Percentiles rank a stretch among this genome's conserved stretches.
phyloP scores from a whole-genome alignment of 2,113 vertebrate species.

The Cricetomys ansorgei region DNA sequence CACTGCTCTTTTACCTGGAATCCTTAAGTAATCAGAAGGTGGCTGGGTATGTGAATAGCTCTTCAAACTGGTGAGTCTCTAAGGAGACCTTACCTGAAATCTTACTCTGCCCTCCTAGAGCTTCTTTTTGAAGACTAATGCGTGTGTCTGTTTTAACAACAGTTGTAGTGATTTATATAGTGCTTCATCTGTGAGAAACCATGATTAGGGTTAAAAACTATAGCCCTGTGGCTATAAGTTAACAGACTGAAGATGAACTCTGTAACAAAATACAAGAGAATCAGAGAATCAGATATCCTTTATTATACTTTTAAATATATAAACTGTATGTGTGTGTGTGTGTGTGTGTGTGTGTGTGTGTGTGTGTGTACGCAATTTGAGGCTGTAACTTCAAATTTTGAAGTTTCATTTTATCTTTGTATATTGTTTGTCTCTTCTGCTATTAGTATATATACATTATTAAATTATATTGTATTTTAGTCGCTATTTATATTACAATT shows the following conservation, averaged over 20 bases:
- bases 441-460: background rate
- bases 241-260: background rate
- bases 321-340: background rate
- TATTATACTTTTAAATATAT: background rate
- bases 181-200: background rate
- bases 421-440: background rate
- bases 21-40: background rate
- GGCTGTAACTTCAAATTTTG: background rate
- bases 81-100: background rate
- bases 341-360: background rate
- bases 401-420: background rate
- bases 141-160: background rate
- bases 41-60: background rate
- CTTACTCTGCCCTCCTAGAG: background rate
- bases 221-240: background rate
- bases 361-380: background rate
- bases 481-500: background rate
- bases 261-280: background rate
- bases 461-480: background rate
- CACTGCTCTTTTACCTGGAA: background rate
- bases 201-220: background rate
- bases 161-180: background rate
- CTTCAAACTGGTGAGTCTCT: background rate
- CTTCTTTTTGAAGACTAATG: background rate
- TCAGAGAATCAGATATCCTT: background rate